phyloP scores from a whole-genome alignment of 2,888 invertebrate genomes.

The Lingula anatina region DNA sequence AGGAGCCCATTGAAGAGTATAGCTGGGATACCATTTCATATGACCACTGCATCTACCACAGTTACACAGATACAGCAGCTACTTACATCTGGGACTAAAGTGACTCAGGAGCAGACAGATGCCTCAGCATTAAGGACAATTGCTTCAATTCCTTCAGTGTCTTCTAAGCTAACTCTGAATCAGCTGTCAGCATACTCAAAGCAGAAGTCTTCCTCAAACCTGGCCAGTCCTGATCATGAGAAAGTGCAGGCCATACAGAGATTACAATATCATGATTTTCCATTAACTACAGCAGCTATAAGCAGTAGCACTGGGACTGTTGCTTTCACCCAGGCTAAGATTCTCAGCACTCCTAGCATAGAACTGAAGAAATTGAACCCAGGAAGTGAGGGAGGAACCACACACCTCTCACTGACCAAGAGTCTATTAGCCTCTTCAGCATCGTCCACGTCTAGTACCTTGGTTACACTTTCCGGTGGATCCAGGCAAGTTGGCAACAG shows the following conservation, averaged over 20 bases:
- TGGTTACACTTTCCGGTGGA: too few relatives aligned
- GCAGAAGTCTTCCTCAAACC: too few relatives aligned
- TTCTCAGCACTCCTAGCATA: slow-evolving; percentile 11
- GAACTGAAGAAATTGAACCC: slow-evolving; percentile 6
- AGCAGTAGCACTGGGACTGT: slow-evolving; percentile 14
- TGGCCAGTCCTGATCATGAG: slow-evolving; percentile 13
- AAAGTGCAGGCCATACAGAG: slow-evolving; percentile 33
- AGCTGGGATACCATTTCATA: slow-evolving; percentile 15
- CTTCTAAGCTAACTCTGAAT: slow-evolving; percentile 36
- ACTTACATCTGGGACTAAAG: slow-evolving; percentile 11
- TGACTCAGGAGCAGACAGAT: slow-evolving; percentile 1
- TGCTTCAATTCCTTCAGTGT: too few relatives aligned
- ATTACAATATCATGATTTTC: slow-evolving; percentile 41
- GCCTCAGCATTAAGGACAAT: slow-evolving; percentile 4
- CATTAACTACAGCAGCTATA: slow-evolving; percentile 28
- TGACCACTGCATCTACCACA: slow-evolving; percentile 22
- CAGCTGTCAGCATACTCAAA: slow-evolving; percentile 10
- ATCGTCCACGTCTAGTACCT: too few relatives aligned
- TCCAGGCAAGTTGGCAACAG: too few relatives aligned
- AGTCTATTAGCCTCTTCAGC: too few relatives aligned
- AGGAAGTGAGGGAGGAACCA: too few relatives aligned
- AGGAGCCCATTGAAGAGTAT: slow-evolving; percentile 9
- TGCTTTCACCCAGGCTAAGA: slow-evolving; percentile 29
- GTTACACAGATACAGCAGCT: slow-evolving; percentile 46
- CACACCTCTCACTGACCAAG: too few relatives aligned